Conservation (phyloP, 2,888 invertebrate genomes). For the Lasius platythorax region DNA sequence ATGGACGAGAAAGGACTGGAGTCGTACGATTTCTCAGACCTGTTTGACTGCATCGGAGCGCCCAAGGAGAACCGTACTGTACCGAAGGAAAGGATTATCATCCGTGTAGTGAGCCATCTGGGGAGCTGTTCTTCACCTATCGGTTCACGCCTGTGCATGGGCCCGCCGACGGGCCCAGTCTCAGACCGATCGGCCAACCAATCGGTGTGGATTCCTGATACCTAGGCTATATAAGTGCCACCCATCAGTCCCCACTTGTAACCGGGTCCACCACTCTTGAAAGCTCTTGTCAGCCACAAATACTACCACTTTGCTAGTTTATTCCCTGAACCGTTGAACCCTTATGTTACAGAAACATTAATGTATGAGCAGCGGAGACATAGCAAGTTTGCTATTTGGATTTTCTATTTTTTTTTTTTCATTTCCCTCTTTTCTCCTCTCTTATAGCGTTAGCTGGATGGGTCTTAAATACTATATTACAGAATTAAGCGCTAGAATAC, state of each 20-base stretch:
- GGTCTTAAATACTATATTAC: background rate
- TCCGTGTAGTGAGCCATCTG: conserved; percentile 60
- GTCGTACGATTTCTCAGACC: conserved; percentile 82
- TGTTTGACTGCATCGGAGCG: conserved; percentile 81
- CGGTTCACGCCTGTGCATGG: conserved; percentile 67
- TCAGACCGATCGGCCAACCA: conserved; percentile 68
- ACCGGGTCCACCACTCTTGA: conserved; percentile 63
- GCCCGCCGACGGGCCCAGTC: conserved; percentile 66
- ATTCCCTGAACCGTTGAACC: background rate
- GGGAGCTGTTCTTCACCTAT: conserved; percentile 64
- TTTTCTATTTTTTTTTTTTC: background rate
- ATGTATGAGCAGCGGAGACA: background rate
- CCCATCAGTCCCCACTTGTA: conserved; percentile 70
- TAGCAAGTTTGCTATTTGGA: background rate
- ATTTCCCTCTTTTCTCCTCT: background rate
- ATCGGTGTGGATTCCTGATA: conserved; percentile 64
- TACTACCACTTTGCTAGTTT: background rate
- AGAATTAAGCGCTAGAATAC: background rate
- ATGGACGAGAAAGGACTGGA: conserved; percentile 85
- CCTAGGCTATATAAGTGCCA: conserved; percentile 59
- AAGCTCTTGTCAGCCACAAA: conserved; percentile 50
- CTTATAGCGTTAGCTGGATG: background rate
- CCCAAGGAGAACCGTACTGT: conserved; percentile 60
- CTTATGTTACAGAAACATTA: background rate
- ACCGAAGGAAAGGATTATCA: conserved; percentile 69